Percentiles rank a stretch among this genome's conserved stretches.
Conservation (phyloP, 2,888 invertebrate species). For the Catocala sponsa region DNA sequence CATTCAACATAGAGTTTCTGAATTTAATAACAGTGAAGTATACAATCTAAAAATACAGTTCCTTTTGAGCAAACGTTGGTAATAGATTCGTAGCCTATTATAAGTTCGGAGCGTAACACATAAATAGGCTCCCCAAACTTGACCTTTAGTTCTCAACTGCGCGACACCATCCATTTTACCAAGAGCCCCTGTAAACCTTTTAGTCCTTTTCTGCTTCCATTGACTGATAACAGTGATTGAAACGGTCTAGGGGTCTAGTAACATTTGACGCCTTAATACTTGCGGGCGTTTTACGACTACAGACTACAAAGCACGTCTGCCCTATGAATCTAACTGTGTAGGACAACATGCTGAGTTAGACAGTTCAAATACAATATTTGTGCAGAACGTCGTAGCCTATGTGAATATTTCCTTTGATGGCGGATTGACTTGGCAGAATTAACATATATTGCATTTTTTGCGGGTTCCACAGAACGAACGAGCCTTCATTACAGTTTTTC, state of each 20-base stretch:
- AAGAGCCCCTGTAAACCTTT: slow-evolving; percentile 35
- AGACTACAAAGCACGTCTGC: slow-evolving; percentile 18
- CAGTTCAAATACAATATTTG: too few species aligned
- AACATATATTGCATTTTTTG: slow-evolving; percentile 10
- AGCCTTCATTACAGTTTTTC: not conserved
- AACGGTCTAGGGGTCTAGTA: slow-evolving; percentile 39
- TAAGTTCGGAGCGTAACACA: slow-evolving; percentile 12
- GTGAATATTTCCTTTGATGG: not conserved
- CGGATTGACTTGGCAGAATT: slow-evolving; percentile 2
- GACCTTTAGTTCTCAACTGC: slow-evolving; percentile 32
- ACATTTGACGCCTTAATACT: slow-evolving; percentile 48
- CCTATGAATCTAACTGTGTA: slow-evolving; percentile 16
- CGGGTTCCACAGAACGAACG: not conserved
- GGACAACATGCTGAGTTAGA: not conserved
- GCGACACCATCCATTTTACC: slow-evolving; percentile 28
- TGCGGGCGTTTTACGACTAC: slow-evolving; percentile 38
- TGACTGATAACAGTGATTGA: slow-evolving; percentile 42
- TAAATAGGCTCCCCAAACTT: slow-evolving; percentile 19
- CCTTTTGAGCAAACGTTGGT: not conserved
- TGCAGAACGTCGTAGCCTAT: too few species aligned
- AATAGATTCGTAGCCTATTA: slow-evolving; percentile 19
- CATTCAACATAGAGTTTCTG: too few species aligned
- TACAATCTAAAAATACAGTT: not conserved
- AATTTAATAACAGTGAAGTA: too few species aligned
- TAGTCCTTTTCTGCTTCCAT: slow-evolving; percentile 29